Conservation (phyloP, 1,140 invertebrate genomes). For the Plutomurus gul region DNA sequence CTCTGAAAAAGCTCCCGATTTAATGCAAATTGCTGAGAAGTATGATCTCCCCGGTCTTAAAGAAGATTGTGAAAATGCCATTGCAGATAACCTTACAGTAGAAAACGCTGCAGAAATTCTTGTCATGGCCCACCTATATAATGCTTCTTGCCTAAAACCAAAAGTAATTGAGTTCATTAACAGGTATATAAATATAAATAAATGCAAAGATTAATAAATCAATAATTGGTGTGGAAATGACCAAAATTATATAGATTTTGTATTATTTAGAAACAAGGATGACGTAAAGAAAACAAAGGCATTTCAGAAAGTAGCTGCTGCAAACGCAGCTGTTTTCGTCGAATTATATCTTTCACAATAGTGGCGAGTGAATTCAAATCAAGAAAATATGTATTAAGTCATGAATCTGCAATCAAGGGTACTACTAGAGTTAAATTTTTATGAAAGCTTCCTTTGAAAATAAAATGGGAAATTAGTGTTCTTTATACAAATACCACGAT, state of each 20-base stretch:
- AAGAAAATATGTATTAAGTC: too few relatives aligned
- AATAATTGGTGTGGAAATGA: too few relatives aligned
- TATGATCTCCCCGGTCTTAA: conserved; percentile 50
- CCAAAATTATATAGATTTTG: neutral
- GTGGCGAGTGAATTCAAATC: too few relatives aligned
- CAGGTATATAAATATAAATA: conserved; percentile 11
- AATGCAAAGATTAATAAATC: too few relatives aligned
- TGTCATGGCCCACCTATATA: conserved; percentile 52
- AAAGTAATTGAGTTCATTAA: conserved; percentile 52
- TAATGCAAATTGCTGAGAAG: conserved; percentile 53
- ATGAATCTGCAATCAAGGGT: too few relatives aligned
- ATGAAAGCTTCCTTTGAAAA: too few relatives aligned
- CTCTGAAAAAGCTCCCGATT: conserved; percentile 46
- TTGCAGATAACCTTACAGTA: conserved; percentile 45
- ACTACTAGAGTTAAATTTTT: too few relatives aligned
- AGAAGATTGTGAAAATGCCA: conserved; percentile 51
- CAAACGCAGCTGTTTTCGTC: conserved; percentile 45
- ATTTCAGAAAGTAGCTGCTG: conserved; percentile 44
- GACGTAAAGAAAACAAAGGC: conserved; percentile 50
- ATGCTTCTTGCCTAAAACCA: conserved; percentile 42
- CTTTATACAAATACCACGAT: too few relatives aligned
- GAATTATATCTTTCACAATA: too few relatives aligned
- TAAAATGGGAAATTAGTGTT: too few relatives aligned
- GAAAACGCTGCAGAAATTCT: conserved; percentile 50
- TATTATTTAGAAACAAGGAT: conserved; percentile 47